Evolutionary conservation across 1,140 invertebrate species (phyloP).

Genomic region (Aphelinus atriplicis): DNA sequence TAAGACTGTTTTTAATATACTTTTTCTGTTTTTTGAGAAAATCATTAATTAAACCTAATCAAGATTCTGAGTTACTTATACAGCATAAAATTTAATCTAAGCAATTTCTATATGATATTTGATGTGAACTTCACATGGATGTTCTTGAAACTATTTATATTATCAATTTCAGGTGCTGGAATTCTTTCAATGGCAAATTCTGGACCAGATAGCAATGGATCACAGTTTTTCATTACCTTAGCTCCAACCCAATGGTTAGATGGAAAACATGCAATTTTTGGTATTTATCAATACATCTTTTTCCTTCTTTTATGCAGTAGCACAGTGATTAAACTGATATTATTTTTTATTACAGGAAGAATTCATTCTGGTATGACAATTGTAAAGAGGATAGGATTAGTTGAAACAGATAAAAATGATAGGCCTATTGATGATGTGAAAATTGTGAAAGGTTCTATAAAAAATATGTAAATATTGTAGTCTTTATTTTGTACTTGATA

Average conservation of each 20-base stretch:
- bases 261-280: conserved; percentile 97
- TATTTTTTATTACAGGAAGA: conserved; percentile 65
- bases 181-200: conserved; percentile 91
- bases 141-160: conserved; percentile 42
- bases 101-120: conserved; percentile 1
- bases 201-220: conserved; percentile 96
- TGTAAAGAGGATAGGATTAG: conserved; percentile 89
- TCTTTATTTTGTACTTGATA: conserved; percentile 21
- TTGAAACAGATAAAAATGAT: conserved; percentile 92
- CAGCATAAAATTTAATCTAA: too few relatives aligned
- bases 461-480: conserved; percentile 51
- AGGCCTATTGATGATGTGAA: conserved; percentile 89
- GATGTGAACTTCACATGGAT: not conserved
- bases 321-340: not conserved
- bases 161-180: conserved; percentile 72
- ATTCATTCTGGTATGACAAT: conserved; percentile 88
- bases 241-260: conserved; percentile 98
- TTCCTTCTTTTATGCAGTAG: not conserved
- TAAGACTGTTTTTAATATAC: conserved; percentile 12
- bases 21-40: conserved; percentile 6
- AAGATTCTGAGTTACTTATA: not conserved
- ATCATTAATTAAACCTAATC: conserved; percentile 17
- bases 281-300: conserved; percentile 54
- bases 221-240: conserved; percentile 98
- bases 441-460: conserved; percentile 77